Evolutionary conservation across 2,888 invertebrate species (phyloP).

Genomic region (Subacronicta megacephala): DNA sequence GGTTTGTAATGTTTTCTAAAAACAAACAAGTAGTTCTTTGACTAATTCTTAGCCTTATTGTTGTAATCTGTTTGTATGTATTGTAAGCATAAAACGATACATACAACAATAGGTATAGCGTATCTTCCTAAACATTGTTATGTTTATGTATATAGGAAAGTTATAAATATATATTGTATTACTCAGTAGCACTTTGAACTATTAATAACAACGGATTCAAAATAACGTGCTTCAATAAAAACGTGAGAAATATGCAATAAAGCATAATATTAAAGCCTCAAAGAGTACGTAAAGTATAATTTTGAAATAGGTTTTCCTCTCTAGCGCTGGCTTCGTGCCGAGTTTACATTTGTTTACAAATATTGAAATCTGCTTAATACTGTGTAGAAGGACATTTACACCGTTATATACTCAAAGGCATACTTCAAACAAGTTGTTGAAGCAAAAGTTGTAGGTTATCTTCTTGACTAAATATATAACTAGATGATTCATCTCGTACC

Average conservation of each 20-base stretch:
- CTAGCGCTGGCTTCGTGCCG: slow-evolving; percentile 57
- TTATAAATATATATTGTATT: neutral
- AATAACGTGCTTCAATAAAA: neutral
- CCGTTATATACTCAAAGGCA: slow-evolving; percentile 28
- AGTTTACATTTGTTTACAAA: slow-evolving; percentile 71
- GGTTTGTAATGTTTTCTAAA: too few relatives aligned
- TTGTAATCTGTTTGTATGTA: too few relatives aligned
- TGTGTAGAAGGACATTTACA: slow-evolving; percentile 50
- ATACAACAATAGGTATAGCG: neutral
- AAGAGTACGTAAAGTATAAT: slow-evolving; percentile 2
- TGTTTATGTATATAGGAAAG: neutral
- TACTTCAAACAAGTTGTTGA: slow-evolving; percentile 33
- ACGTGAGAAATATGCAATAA: neutral
- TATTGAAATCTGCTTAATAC: slow-evolving; percentile 58
- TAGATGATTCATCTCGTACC: too few relatives aligned
- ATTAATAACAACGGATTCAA: neutral
- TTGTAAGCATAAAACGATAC: neutral
- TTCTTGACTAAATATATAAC: too few relatives aligned
- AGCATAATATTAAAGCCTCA: slow-evolving; percentile 1
- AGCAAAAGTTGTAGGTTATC: too few relatives aligned
- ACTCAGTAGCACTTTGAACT: slow-evolving; percentile 1
- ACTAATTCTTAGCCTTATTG: too few relatives aligned
- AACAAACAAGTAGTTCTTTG: too few relatives aligned
- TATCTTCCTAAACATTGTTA: too few relatives aligned
- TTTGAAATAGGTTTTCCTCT: slow-evolving; percentile 26